Evolutionary conservation across 2,113 vertebrate genomes (phyloP), one percentile per base, ranked within the genome.

Genomic region (Holacanthus passer): DNA sequence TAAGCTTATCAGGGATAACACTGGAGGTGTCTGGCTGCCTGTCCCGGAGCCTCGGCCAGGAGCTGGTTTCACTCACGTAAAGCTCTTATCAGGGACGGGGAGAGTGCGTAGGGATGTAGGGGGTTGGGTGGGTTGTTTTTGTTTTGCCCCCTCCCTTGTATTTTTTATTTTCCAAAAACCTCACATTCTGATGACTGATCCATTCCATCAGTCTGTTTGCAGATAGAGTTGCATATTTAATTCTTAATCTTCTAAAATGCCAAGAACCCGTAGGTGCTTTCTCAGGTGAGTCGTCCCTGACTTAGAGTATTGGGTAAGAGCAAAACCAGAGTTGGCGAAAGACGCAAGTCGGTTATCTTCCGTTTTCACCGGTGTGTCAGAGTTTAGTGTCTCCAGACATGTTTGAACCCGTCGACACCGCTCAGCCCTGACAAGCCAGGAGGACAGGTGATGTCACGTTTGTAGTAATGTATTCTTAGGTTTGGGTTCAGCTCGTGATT

Each of bases 41-140:
- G 77, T 87, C 10, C 7, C 2, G 58, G 84, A 86, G 75, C 79
- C 83, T 83, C 24, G 31, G 68, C 73, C 55, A 43, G 69, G 83
- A 86, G 56, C 90, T 93, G 90, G 62, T 90, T 91, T 91, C 79
- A 82, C 91, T 93, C 92, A 77, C 79, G 10, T 75, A 0, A 60
- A 81, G 60, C 83, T 86, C 81, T 92, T 92, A 90, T 91, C 89
- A 64, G 48, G 48, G 63, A 68, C 7, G 1, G 63, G 16, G 69
- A 24, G 7, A 35, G 71, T 32, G 43, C 3, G 13, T 13, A 39
- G 56, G 66, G 71, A 24, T 62, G 58, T 56, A 12, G 62, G 79
- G 59, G 65, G 53, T 27, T 47, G 45, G 73, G 50, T 24, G 52
- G 47, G 67, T 47, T n/a, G 27, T n/a, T 58, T 45, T 65, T 41